A percentile compares a stretch with the other conserved stretches of the same genome.
Conservation (phyloP, 2,797 vertebrate genomes). For the Pipistrellus pipistrellus region DNA sequence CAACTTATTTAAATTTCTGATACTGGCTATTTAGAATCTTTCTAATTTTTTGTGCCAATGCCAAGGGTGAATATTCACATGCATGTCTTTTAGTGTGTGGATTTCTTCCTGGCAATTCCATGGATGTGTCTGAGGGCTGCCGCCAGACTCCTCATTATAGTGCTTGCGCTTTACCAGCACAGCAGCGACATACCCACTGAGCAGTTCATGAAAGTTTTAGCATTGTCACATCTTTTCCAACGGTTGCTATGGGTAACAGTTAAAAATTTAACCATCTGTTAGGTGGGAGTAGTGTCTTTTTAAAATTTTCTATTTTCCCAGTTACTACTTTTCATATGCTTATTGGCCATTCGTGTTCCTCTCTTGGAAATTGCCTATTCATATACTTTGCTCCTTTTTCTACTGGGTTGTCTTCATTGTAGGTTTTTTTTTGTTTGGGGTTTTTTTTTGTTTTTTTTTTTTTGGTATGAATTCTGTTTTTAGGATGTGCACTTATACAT, state of each 20-base stretch:
- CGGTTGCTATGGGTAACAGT: not conserved
- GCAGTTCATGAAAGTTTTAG: not conserved
- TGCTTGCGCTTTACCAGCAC: not conserved
- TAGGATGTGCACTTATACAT: no score
- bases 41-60: not conserved
- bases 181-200: not conserved
- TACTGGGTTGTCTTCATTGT: not conserved
- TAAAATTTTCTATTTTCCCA: not conserved
- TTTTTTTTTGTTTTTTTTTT: not conserved
- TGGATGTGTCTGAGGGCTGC: not conserved
- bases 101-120: not conserved
- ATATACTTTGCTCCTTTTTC: not conserved
- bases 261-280: not conserved
- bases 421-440: not conserved
- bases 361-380: not conserved
- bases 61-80: not conserved
- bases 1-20: not conserved
- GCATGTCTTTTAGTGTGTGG: not conserved
- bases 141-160: not conserved
- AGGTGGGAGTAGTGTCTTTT: not conserved
- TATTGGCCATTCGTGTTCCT: not conserved
- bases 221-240: not conserved
- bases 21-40: constrained; percentile 33
- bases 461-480: constrained; percentile 1
- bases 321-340: not conserved